Base-by-base conservation (phyloP, 2,888 invertebrate genomes). In the Tipula vernalis region DNA sequence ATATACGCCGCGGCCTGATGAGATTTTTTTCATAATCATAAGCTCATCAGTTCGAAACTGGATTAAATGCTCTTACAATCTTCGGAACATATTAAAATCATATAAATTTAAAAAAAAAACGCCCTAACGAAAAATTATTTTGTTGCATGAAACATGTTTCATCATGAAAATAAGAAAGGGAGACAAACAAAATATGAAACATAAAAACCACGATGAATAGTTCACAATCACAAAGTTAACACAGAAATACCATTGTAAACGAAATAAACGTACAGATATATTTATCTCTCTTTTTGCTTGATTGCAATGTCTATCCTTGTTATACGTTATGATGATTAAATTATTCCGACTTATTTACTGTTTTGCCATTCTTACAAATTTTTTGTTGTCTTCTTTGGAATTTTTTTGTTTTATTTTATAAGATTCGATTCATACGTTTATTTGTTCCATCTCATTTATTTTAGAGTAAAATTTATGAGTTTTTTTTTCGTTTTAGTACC, bases 371-470 rank as follows among this genome's bases (percentile, higher is more conserved):
- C 15, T n/a, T 51, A 51, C 51, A 15, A 5, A 51, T 51, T 71
- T 71, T 13, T 51, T 51, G 71, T 71, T 71, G 28, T 18, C n/a
- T 51, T 51, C n/a, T 71, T 8, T 13, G 71, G 4, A 71, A 28
- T 8, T 28, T 28, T 71, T n/a, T n/a, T n/a, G n/a, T n/a, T n/a
- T 6, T 28, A 71, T 71, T 71, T 71, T 71, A 28, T 71, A 28
- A 71, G 28, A 71, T 71, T 71, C 71, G 71, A 71, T 71, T 28
- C 71, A 71, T 71, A 71, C 71, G 71, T 71, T 71, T 71, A 71
- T 71, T 71, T 71, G 71, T 71, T 71, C 71, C 71, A 71, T 71
- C 71, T 71, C 71, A 71, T 71, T 71, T 71, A 71, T 71, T 71
- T 71, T 71, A 8, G 71, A 71, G 28, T 28, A 28, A 28, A 71